These are phyloP conservation scores for Vanessa tameamea DNA, from an alignment of 1,140 invertebrate genomes.

Conservation along the genomic window DNA sequence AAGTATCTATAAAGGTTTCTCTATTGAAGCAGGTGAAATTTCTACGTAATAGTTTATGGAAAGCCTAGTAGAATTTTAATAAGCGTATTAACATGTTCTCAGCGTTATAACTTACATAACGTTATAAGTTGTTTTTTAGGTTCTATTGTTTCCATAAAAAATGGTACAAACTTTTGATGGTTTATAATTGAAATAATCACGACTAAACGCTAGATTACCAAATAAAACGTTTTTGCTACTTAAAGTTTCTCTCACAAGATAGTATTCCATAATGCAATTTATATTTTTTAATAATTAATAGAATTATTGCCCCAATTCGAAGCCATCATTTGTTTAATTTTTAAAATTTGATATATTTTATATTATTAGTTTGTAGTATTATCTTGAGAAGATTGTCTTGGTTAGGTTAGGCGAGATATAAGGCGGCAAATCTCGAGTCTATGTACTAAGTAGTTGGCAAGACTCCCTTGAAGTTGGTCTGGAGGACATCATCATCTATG, in stretches of 20 bases:
- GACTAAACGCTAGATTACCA: background rate
- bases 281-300: too few relatives aligned
- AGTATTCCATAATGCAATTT: too few relatives aligned
- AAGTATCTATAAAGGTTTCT: background rate
- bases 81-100: slow-evolving; percentile 12
- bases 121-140: background rate
- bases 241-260: background rate
- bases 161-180: background rate
- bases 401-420: too few relatives aligned
- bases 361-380: too few relatives aligned
- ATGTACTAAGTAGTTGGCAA: too few relatives aligned
- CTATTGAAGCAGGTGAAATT: background rate
- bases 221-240: background rate
- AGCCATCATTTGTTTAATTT: too few relatives aligned
- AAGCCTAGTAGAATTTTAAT: slow-evolving; percentile 11
- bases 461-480: too few relatives aligned
- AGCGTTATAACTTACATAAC: slow-evolving; percentile 6
- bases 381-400: too few relatives aligned
- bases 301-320: too few relatives aligned
- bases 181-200: background rate
- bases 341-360: too few relatives aligned
- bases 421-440: too few relatives aligned
- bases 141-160: background rate
- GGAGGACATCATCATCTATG: too few relatives aligned
- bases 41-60: background rate